Conservation (phyloP, 30 jellyfish, hydroid and myxozoan species). For the Mastigias papua region DNA sequence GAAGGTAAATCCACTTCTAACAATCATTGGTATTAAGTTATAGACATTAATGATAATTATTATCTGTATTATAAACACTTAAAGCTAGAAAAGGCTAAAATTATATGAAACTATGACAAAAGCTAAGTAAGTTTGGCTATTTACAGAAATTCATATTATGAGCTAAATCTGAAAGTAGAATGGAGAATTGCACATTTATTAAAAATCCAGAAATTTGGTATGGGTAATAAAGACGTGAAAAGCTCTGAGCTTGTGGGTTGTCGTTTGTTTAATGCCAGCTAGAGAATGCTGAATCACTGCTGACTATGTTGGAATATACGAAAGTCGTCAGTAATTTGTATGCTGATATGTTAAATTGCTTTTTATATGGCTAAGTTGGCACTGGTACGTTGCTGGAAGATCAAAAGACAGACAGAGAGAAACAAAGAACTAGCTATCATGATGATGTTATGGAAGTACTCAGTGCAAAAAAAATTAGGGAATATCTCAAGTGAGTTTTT, state of each 20-base stretch:
- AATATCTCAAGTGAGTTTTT: slow-evolving; percentile 49
- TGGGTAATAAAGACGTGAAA: no score
- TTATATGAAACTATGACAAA: no score
- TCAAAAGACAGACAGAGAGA: slow-evolving; percentile 28
- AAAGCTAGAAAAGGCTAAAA: no score
- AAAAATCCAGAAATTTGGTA: no score
- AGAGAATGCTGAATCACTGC: no score
- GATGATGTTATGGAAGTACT: slow-evolving; percentile 61
- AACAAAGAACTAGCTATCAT: slow-evolving; percentile 29
- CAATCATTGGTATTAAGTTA: neutral
- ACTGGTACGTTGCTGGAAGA: slow-evolving; percentile 36
- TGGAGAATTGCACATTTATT: no score
- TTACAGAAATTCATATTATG: no score
- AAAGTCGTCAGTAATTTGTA: neutral
- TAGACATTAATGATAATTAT: neutral
- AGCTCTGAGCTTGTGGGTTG: no score
- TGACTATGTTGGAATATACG: no score
- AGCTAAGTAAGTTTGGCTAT: no score
- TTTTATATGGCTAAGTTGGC: neutral
- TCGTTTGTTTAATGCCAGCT: no score
- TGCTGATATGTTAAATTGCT: neutral
- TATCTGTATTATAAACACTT: neutral
- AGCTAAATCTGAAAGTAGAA: no score
- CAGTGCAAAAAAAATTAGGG: slow-evolving; percentile 32
- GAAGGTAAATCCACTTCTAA: neutral